Evolutionary conservation across 2,888 invertebrate genomes (phyloP), one percentile per base, ranked within the genome.

Genomic region (Cheilosia soror): DNA sequence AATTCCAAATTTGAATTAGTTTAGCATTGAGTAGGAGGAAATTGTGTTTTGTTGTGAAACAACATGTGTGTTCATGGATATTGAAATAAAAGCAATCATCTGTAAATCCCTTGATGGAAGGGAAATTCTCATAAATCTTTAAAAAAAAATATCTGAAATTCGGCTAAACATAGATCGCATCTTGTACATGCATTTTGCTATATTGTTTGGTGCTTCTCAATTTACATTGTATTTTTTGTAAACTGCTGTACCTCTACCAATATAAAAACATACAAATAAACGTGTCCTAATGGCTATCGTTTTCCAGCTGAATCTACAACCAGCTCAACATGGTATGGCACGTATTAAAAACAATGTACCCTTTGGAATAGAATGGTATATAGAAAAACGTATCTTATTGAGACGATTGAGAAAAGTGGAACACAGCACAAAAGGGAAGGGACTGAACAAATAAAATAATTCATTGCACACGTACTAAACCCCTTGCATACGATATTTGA

Each of bases 391-490:
- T 37, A 37, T 37, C 11, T 9, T 37, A 37, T 37, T 31, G 42
- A 42, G 37, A 7, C 20, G 44, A 63, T 9, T 55, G 4, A 60
- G 31, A 33, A 31, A 63, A 31, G 31, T 65, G 49, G 33, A 33
- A 5, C 49, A 33, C 49, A 58, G n/a, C 33, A 33, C 11, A 25
- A 49, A 49, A 3, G 33, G 25, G 27, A 58, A 71, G 49, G 57
- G 69, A 57, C 33, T 69, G 13, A 44, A 44, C 25, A 44, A 31
- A 25, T 13, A 9, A 44, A 33, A 33, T 33, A n/a, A 49, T 71
- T 49, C 47, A 47, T 47, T 49, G 69, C 49, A 47, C 69, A 71
- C 58, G 69, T 71, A 47, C 27, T 40, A 7, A 25, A 13, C 33
- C 49, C 49, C 37, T 11, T 49, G 49, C 25, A 49, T 33, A 58